Evolutionary conservation across 1,140 invertebrate species (phyloP).

Genomic region (Polyergus mexicanus): DNA sequence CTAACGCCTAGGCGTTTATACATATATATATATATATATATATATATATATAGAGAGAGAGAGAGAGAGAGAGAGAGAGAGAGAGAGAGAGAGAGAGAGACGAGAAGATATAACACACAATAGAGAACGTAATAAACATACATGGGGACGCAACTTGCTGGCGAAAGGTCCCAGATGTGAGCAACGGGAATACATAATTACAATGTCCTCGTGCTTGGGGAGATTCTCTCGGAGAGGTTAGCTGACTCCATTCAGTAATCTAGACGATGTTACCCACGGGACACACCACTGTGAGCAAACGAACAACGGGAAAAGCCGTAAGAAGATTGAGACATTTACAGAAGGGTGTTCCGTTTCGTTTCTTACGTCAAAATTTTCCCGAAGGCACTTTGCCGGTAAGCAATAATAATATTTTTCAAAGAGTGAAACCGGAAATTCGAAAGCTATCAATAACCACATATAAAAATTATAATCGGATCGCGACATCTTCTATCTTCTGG

Average conservation of each 20-base stretch:
- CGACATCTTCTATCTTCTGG: neutral
- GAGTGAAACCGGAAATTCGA: neutral
- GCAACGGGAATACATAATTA: conserved; percentile 79
- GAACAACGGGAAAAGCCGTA: conserved; percentile 71
- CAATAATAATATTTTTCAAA: conserved; percentile 5
- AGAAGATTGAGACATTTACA: conserved; percentile 64
- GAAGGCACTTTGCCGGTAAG: neutral
- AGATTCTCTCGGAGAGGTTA: conserved; percentile 74
- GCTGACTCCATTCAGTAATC: conserved; percentile 75
- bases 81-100: no score
- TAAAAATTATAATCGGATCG: neutral
- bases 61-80: no score
- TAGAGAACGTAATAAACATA: conserved; percentile 37
- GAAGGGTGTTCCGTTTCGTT: neutral
- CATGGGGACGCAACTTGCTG: conserved; percentile 50
- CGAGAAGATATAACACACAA: conserved; percentile 45
- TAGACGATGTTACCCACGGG: conserved; percentile 76
- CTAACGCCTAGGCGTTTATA: conserved; percentile 49
- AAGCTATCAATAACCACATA: neutral
- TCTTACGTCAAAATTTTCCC: conserved; percentile 39
- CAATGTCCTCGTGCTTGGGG: conserved; percentile 75
- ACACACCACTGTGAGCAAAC: conserved; percentile 59
- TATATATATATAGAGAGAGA: conserved; percentile 17
- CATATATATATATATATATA: neutral
- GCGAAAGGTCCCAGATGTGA: conserved; percentile 73